These are phyloP conservation scores for Bothrops jararaca DNA, from an alignment of 2,113 vertebrate genomes.

Conservation along the genomic window DNA sequence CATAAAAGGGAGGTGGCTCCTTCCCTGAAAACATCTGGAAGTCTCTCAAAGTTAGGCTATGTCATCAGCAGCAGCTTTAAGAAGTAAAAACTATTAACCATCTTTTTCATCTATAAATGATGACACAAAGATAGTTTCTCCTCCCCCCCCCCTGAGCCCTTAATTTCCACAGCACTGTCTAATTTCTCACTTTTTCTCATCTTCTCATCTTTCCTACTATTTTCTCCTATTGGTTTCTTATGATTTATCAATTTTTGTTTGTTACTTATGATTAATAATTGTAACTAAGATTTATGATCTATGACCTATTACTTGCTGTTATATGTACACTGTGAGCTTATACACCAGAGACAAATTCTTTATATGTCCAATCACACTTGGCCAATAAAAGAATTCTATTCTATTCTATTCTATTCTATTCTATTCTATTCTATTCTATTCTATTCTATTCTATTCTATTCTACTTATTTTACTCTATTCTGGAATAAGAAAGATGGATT, in stretches of 20 bases:
- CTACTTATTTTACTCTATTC: too few species aligned
- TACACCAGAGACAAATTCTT: too few species aligned
- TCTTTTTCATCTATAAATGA: neutral
- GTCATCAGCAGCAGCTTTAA: neutral
- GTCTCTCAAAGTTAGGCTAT: neutral
- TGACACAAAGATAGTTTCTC: neutral
- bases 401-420: too few species aligned
- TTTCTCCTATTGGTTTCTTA: neutral
- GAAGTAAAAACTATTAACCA: neutral
- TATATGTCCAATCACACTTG: neutral
- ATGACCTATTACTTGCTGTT: neutral
- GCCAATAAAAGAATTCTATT: too few species aligned
- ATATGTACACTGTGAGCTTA: neutral
- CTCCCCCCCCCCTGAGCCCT: neutral
- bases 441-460: too few species aligned
- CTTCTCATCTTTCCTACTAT: too few species aligned
- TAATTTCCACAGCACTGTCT: neutral
- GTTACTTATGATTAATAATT: neutral
- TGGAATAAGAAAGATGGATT: too few species aligned
- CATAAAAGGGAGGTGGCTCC: neutral
- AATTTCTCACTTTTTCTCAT: neutral
- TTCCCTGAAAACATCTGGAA: neutral
- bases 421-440: too few species aligned
- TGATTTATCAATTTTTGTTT: neutral
- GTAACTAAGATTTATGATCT: too few species aligned